These are phyloP conservation scores for Lissonota sp. DNA, from an alignment of 2,888 invertebrate genomes.

Conservation along the genomic window DNA sequence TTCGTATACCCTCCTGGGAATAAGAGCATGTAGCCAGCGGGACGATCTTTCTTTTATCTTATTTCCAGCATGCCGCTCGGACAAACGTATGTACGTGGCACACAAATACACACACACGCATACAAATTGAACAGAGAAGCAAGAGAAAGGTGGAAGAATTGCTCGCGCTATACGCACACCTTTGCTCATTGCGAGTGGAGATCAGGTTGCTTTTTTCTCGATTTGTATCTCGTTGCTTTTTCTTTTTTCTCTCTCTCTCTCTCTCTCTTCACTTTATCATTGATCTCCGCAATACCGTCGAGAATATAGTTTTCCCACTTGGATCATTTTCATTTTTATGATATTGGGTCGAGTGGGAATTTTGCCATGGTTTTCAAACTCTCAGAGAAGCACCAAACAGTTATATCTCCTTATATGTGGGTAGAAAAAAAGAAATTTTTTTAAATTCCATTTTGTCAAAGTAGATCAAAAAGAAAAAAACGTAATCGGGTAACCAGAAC, in stretches of 20 bases:
- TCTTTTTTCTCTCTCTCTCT: background rate
- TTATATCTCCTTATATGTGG: no score
- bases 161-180: conserved; percentile 8
- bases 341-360: no score
- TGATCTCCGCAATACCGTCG: no score
- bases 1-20: conserved; percentile 38
- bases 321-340: no score
- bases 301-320: no score
- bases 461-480: no score
- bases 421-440: no score
- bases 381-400: no score
- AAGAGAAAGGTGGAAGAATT: conserved; percentile 27
- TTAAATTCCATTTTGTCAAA: no score
- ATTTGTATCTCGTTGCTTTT: conserved; percentile 8
- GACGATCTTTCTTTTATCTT: conserved; percentile 61
- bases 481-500: no score
- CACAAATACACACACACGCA: conserved; percentile 9
- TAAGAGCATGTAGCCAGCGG: conserved; percentile 45
- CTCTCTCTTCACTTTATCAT: background rate
- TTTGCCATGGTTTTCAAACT: no score
- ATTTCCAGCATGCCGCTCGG: conserved; percentile 52
- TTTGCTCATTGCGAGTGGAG: conserved; percentile 25
- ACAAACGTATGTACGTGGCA: conserved; percentile 13
- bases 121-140: conserved; percentile 25
- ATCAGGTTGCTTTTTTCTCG: conserved; percentile 29